Conservation (phyloP, 2,797 vertebrate genomes). For the Siniperca obscura region DNA sequence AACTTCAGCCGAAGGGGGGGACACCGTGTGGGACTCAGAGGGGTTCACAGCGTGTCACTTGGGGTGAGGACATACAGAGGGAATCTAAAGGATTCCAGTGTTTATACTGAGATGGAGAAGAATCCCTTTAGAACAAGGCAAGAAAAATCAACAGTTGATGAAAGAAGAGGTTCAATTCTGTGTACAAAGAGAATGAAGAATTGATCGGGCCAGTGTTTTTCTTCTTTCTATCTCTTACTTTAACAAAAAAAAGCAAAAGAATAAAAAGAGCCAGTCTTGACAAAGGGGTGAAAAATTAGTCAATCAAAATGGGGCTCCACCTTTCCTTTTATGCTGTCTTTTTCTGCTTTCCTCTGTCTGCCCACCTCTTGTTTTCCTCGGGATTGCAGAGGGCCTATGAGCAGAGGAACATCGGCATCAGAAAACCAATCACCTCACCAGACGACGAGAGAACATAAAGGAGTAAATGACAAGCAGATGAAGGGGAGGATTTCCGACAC, state of each 20-base stretch:
- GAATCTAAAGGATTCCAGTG: slow-evolving; percentile 58
- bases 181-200: slow-evolving; percentile 50
- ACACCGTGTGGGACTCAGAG: slow-evolving; percentile 46
- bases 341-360: slow-evolving; percentile 54
- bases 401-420: slow-evolving; percentile 57
- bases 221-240: slow-evolving; percentile 48
- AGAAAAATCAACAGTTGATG: slow-evolving; percentile 54
- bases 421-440: slow-evolving; percentile 76
- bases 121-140: slow-evolving; percentile 68
- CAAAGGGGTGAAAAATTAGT: slow-evolving; percentile 61
- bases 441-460: slow-evolving; percentile 71
- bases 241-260: slow-evolving; percentile 9
- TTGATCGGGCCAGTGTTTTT: slow-evolving; percentile 52
- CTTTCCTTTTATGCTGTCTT: slow-evolving; percentile 53
- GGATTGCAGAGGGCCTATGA: slow-evolving; percentile 57
- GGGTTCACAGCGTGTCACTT: slow-evolving; percentile 62
- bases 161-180: slow-evolving; percentile 56
- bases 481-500: slow-evolving; percentile 81
- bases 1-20: slow-evolving; percentile 47
- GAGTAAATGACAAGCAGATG: slow-evolving; percentile 82
- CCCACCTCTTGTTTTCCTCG: slow-evolving; percentile 54
- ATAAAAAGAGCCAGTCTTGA: slow-evolving; percentile 44
- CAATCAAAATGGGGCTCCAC: slow-evolving; percentile 57
- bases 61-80: slow-evolving; percentile 39
- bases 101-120: slow-evolving; percentile 55